Evolutionary conservation across 2,888 invertebrate genomes (phyloP).

Genomic region (Adineta ricciae): DNA sequence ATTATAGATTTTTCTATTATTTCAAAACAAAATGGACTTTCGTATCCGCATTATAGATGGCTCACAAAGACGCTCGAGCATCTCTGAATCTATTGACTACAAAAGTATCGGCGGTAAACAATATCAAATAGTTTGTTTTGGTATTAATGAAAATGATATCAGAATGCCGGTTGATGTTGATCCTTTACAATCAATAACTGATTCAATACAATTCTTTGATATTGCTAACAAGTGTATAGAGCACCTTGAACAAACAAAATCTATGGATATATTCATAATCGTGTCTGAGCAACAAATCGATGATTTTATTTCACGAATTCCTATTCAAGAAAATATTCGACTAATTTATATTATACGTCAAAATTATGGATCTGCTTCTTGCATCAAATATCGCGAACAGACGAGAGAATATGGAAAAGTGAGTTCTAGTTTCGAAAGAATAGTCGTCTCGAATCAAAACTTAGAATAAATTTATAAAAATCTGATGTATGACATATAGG

Average conservation of each 20-base stretch:
- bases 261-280: background rate
- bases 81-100: background rate
- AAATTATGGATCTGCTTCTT: background rate
- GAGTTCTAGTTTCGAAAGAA: background rate
- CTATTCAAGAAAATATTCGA: background rate
- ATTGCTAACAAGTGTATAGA: background rate
- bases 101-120: background rate
- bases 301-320: background rate
- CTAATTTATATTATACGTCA: background rate
- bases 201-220: background rate
- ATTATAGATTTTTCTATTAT: background rate
- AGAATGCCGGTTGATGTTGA: background rate
- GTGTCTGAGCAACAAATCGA: background rate
- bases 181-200: background rate
- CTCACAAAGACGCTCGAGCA: background rate
- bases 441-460: background rate
- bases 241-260: background rate
- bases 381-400: background rate
- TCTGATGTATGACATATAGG: background rate
- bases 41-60: background rate
- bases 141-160: background rate
- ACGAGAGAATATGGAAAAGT: background rate
- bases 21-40: background rate
- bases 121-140: background rate
- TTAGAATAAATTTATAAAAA: background rate